A percentile compares a stretch with the other conserved stretches of the same genome.
These are phyloP conservation scores for Clarias gariepinus DNA, from an alignment of 2,113 vertebrate genomes.

Conservation along the genomic window DNA sequence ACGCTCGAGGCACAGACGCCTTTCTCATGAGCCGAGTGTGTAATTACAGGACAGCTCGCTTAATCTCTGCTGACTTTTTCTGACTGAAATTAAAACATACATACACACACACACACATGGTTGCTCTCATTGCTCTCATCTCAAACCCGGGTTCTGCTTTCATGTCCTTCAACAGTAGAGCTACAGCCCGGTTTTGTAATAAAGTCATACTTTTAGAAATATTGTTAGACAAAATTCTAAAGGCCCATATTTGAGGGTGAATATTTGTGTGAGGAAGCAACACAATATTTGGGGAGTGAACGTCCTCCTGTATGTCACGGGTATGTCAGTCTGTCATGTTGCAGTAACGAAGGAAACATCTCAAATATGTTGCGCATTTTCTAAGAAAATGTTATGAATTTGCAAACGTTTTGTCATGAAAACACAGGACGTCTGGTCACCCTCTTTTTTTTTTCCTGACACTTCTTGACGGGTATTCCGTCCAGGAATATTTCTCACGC, in stretches of 20 bases:
- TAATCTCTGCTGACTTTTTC: slow-evolving; percentile 45
- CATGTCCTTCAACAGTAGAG: slow-evolving; percentile 23
- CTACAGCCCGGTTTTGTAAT: background rate
- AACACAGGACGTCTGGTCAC: background rate
- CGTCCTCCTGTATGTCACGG: background rate
- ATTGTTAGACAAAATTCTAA: background rate
- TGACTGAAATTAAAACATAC: slow-evolving; percentile 31
- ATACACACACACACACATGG: slow-evolving; percentile 4
- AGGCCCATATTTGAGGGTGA: background rate
- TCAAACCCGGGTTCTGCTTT: slow-evolving; percentile 9
- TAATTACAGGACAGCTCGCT: slow-evolving; percentile 44
- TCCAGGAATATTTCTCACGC: slow-evolving; percentile 9
- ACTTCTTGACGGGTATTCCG: background rate
- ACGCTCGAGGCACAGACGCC: background rate
- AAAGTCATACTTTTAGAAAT: background rate
- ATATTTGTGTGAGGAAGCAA: background rate
- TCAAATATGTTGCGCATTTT: background rate
- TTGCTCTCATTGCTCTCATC: slow-evolving; percentile 25
- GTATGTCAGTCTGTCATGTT: background rate
- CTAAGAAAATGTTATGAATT: background rate
- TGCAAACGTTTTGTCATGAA: background rate
- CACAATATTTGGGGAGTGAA: background rate
- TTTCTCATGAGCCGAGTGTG: slow-evolving; percentile 34
- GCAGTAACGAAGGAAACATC: background rate
- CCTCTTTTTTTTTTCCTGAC: background rate